These are phyloP conservation scores for Nasonia longicornis DNA, from an alignment of 1,140 invertebrate genomes.

Conservation along the genomic window DNA sequence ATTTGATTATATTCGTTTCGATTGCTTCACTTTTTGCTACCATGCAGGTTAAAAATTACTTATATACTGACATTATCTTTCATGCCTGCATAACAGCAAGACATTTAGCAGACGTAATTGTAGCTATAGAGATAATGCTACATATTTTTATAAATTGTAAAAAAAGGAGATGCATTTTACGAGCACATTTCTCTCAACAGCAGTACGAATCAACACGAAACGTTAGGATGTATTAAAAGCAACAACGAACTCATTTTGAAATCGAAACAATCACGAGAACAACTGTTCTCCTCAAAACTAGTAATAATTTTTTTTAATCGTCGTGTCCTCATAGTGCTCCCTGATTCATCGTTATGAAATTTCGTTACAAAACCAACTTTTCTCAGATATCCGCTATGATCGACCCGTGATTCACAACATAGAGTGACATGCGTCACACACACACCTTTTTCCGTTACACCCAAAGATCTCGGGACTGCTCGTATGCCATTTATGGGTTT, in stretches of 20 bases:
- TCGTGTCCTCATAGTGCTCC: neutral
- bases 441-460: neutral
- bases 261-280: neutral
- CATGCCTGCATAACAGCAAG: neutral
- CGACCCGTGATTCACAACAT: neutral
- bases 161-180: neutral
- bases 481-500: neutral
- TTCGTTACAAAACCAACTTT: neutral
- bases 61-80: neutral
- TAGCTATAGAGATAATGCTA: neutral
- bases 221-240: neutral
- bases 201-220: neutral
- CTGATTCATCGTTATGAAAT: constrained; percentile 1
- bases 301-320: neutral
- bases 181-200: neutral
- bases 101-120: neutral
- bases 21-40: neutral
- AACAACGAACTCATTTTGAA: neutral
- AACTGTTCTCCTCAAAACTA: neutral
- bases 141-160: neutral
- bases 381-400: neutral
- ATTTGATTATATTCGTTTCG: neutral
- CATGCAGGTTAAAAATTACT: neutral
- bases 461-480: neutral
- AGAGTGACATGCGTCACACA: neutral